Evolutionary conservation across 2,888 invertebrate species (phyloP), one percentile per base, ranked within the genome.

Genomic region (Busseola fusca): DNA sequence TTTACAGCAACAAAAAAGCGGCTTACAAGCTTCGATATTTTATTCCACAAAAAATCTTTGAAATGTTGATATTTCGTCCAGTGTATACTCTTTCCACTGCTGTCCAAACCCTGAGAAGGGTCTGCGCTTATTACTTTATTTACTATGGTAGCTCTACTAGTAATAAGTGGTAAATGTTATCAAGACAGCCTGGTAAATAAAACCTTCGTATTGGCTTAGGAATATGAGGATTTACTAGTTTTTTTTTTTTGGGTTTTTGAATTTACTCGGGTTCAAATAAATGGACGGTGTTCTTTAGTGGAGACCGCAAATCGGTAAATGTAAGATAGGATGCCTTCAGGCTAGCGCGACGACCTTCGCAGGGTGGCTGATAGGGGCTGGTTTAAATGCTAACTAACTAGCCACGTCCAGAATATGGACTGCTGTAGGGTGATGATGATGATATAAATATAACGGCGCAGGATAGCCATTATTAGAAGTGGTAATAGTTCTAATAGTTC

Each of bases 101-200:
- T 84, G 86, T 84, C 84, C 71, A 84, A 70, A 69, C 45, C n/a
- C 64, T 84, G 83, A 84, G 72, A 67, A 86, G 83, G 83, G 83
- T 84, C 62, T 12, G 3, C 18, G 6, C 62, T 81, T 86, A 86
- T 86, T 81, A 69, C 62, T 65, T 86, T 84, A 84, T 86, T 84
- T 86, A 86, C 66, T 81, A 71, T 74, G 56, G 63, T n/a, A 76
- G 64, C 69, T 67, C 64, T 64, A 42, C 62, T 37, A 66, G 74
- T 76, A 78, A 86, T 86, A 84, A 76, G 76, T 76, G 74, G 74
- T 81, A 81, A 84, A 78, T 76, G 76, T 65, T 72, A 68, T 73
- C 63, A 73, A 73, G 64, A 57, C 66, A 57, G 67, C 27, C 25
- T 50, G 37, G 57, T 78, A 76, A 84, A 78, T 85, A 84, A 69